A percentile compares a stretch with the other conserved stretches of the same genome.
These are phyloP conservation scores for Phlogophora meticulosa DNA, from an alignment of 2,888 invertebrate genomes.

Conservation along the genomic window DNA sequence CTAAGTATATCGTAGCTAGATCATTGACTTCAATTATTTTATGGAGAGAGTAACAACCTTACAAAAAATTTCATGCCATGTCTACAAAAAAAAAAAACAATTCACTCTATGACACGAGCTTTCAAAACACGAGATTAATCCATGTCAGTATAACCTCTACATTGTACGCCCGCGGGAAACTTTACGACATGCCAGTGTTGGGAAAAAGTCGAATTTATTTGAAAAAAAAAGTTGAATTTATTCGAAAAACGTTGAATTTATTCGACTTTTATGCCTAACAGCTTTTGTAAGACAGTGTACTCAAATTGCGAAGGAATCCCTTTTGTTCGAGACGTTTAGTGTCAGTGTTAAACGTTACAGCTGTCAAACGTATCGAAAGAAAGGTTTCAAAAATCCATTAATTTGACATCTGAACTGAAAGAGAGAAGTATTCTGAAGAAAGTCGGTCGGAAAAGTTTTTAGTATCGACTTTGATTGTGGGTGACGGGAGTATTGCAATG, in stretches of 20 bases:
- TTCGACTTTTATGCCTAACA: conserved; percentile 62
- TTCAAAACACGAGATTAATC: conserved; percentile 78
- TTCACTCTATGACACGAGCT: conserved; percentile 72
- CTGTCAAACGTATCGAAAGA: conserved; percentile 8
- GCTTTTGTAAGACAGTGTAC: conserved; percentile 43
- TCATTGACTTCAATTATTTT: neutral
- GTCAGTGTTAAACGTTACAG: conserved; percentile 24
- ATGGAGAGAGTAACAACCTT: no score
- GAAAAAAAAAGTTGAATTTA: conserved; percentile 54
- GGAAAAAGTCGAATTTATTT: conserved; percentile 54
- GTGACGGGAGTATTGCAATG: neutral
- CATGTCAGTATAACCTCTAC: conserved; percentile 71
- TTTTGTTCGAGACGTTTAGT: conserved; percentile 26
- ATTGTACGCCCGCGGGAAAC: conserved; percentile 67
- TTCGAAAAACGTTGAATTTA: conserved; percentile 57
- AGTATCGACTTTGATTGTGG: neutral
- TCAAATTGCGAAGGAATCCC: conserved; percentile 40
- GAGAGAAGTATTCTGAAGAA: neutral
- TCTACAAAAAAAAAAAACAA: conserved; percentile 19
- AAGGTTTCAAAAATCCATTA: neutral
- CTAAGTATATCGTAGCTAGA: neutral
- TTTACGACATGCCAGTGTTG: conserved; percentile 73
- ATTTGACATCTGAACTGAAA: neutral
- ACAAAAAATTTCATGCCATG: neutral
- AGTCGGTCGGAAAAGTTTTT: neutral